Base-by-base conservation (phyloP, 2,113 vertebrate species). In the Parus major region DNA sequence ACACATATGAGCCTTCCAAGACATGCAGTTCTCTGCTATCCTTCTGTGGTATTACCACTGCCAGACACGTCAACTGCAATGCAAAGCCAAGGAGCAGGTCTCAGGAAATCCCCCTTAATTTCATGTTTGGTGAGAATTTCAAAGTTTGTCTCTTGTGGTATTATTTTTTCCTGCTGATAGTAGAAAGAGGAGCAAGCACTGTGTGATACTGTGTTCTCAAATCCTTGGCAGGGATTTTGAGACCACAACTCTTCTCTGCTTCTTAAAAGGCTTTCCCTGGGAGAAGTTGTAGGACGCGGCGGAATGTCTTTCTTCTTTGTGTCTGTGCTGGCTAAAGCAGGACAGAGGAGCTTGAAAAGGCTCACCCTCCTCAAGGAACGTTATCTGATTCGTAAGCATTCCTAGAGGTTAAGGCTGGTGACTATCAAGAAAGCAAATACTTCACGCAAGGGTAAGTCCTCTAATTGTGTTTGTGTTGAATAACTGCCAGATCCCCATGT, bases 401-500 rank as follows among this genome's bases (percentile, higher is more conserved):
- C 93, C 97, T 98, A 89, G 97, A 98, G 90, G 93, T 97, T 98
- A 97, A 96, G 92, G 95, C 96, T 97, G 88, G 93, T 96, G 93
- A 95, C 96, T 94, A 96, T 97, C 95, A 96, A 96, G 97, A 97
- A 97, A 98, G 96, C 96, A 98, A 98, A 97, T 98, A 98, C 97
- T 98, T 98, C 97, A 98, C 91, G 97, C 96, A 95, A 97, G 97
- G 97, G 97, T 98, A 98, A 98, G 98, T 98, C 97, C 95, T 97
- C 96, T 98, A 98, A 98, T 98, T 98, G 97, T 96, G 93, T 98
- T 97, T 98, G 93, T 96, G 97, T 97, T 97, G 97, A 98, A 97
- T 96, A 95, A 91, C 94, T 98, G 97, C 98, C 97, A 98, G 98
- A 97, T 97, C 97, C 94, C 93, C 92, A 86, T 92, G 95, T 94